Evolutionary conservation across 2,888 invertebrate species (phyloP).

Genomic region (Cistogaster globosa): DNA sequence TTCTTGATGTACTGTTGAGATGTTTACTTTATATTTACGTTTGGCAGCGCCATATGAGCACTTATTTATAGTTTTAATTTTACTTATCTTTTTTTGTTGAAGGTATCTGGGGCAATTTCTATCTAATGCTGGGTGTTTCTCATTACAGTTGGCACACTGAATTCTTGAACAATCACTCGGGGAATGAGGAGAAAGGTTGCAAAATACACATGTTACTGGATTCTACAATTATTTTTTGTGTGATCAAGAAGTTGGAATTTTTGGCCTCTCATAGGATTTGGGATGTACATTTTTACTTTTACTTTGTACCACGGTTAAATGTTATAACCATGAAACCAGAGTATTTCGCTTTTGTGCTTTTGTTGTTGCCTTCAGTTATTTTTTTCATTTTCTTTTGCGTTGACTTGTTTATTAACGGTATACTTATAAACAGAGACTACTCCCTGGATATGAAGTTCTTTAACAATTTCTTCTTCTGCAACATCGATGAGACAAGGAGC

Average conservation of each 20-base stretch:
- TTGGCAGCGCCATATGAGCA: conserved; percentile 18
- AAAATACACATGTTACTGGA: not conserved
- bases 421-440: conserved; percentile 13
- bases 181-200: not conserved
- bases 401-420: not conserved
- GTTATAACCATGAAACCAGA: conserved; percentile 14
- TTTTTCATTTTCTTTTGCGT: not conserved
- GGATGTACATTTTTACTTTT: conserved; percentile 7
- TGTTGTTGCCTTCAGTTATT: no score
- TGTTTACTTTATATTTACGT: conserved; percentile 17
- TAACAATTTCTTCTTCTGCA: conserved; percentile 38
- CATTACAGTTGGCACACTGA: conserved; percentile 22
- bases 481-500: conserved; percentile 47
- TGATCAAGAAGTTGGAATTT: no score
- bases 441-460: conserved; percentile 10
- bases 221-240: conserved; percentile 29
- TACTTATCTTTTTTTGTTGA: conserved; percentile 27
- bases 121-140: conserved; percentile 18
- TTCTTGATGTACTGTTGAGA: not conserved
- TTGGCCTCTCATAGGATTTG: conserved; percentile 46
- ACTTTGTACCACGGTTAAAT: conserved; percentile 15
- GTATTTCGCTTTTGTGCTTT: no score
- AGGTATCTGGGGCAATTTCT: conserved; percentile 13
- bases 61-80: not conserved
- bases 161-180: not conserved